Conservation (phyloP, 2,888 invertebrate species). For the Melipona bicolor region DNA sequence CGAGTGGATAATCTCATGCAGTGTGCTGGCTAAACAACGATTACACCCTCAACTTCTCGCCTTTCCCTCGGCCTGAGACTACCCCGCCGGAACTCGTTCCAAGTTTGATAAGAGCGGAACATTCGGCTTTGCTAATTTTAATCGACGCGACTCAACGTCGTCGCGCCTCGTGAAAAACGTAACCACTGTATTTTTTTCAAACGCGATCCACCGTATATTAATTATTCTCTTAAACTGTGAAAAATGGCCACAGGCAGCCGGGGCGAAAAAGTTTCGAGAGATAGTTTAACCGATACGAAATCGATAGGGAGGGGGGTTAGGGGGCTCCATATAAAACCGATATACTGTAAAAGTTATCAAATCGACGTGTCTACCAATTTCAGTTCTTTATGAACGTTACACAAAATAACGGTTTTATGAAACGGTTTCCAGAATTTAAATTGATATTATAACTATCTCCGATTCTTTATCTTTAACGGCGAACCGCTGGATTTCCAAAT, state of each 20-base stretch:
- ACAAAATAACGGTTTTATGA: background rate
- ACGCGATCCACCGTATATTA: background rate
- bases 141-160: too few relatives aligned
- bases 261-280: constrained; percentile 3
- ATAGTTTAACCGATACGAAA: constrained; percentile 14
- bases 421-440: background rate
- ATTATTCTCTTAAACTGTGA: background rate
- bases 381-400: constrained; percentile 1
- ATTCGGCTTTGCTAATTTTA: constrained; percentile 9
- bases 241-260: background rate
- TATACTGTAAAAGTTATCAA: constrained; percentile 5
- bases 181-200: background rate
- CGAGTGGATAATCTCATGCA: constrained; percentile 69
- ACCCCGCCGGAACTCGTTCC: constrained; percentile 30
- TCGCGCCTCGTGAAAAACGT: background rate
- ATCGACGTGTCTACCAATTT: constrained; percentile 10
- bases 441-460: background rate
- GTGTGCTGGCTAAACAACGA: constrained; percentile 73
- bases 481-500: background rate
- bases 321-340: background rate
- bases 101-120: constrained; percentile 61
- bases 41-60: constrained; percentile 70
- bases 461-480: background rate
- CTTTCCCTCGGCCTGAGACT: constrained; percentile 59
- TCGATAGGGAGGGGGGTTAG: background rate